These are phyloP conservation scores for Aspidiotus rigidus DNA, from an alignment of 2,888 invertebrate genomes.

Conservation along the genomic window DNA sequence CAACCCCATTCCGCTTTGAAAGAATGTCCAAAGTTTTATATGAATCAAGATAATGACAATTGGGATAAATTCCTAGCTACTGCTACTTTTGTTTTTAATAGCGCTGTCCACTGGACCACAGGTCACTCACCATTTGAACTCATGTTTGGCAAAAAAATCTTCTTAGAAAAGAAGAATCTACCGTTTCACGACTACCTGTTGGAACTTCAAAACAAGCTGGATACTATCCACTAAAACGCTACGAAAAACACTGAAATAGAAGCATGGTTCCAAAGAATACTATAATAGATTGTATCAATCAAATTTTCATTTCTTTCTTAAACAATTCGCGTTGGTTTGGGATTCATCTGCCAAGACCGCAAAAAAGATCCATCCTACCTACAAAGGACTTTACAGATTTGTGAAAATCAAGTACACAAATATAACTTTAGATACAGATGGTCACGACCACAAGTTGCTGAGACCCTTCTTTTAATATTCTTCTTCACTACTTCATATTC, in stretches of 20 bases:
- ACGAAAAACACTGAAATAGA: neutral
- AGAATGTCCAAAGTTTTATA: neutral
- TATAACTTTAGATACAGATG: no score
- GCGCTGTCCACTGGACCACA: neutral
- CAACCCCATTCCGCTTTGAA: neutral
- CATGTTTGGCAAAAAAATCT: neutral
- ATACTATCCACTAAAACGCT: neutral
- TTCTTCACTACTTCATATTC: no score
- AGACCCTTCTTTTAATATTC: no score
- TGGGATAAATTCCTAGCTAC: neutral
- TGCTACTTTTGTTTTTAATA: neutral
- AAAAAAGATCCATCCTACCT: neutral
- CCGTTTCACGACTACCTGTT: neutral
- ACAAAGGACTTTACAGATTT: neutral
- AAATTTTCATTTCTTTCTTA: conserved; percentile 3
- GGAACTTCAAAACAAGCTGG: neutral
- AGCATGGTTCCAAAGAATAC: neutral
- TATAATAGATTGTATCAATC: neutral
- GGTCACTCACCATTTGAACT: neutral
- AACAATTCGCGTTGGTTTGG: neutral
- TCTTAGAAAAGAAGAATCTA: neutral
- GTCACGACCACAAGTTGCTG: no score
- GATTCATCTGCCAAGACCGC: neutral
- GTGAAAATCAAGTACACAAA: neutral
- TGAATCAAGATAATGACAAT: neutral